Evolutionary conservation across 2,888 invertebrate species (phyloP).

Genomic region (Tipula unca): DNA sequence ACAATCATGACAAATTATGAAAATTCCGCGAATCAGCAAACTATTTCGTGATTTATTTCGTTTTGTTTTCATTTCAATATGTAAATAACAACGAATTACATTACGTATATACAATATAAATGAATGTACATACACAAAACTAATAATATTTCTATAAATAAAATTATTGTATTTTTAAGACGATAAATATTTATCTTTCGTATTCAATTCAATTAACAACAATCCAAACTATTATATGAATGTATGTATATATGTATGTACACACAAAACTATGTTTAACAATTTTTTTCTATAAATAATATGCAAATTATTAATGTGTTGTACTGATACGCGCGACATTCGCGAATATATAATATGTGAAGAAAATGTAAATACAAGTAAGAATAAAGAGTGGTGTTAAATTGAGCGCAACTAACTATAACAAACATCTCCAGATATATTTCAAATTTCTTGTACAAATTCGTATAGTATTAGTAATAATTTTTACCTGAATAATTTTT

Average conservation of each 20-base stretch:
- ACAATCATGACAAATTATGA: too few species aligned
- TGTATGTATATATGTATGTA: background rate
- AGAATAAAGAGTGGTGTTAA: too few species aligned
- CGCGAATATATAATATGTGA: background rate
- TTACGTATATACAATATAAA: too few species aligned
- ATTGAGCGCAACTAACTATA: too few species aligned
- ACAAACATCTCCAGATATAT: too few species aligned
- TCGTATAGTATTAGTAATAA: too few species aligned
- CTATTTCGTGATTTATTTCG: too few species aligned
- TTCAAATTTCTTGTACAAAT: too few species aligned
- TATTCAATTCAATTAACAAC: background rate
- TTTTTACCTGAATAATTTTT: too few species aligned
- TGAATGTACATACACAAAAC: background rate
- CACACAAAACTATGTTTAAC: background rate
- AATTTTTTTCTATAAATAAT: background rate
- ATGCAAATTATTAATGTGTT: background rate
- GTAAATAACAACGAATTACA: too few species aligned
- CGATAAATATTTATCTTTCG: background rate
- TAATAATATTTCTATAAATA: conserved; percentile 4
- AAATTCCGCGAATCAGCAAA: too few species aligned
- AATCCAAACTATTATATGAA: background rate
- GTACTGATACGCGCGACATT: background rate
- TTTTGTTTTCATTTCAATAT: too few species aligned
- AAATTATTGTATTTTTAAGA: background rate
- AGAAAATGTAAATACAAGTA: background rate